Evolutionary conservation across 1,140 invertebrate species (phyloP).

Genomic region (Trinorchestia longiramus): DNA sequence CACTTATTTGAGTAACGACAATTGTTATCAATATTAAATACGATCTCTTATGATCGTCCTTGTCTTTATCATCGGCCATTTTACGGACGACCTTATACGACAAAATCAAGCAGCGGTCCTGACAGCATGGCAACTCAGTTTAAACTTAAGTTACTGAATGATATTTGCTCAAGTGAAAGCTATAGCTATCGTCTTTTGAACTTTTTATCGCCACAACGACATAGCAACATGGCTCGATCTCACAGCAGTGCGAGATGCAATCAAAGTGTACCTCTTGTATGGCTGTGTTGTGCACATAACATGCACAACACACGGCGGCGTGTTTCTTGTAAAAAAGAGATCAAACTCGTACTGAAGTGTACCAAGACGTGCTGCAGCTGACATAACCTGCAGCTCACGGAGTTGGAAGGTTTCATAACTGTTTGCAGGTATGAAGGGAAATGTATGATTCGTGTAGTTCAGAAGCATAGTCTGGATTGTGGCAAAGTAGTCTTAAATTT

Average conservation of each 20-base stretch:
- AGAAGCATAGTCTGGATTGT: no score
- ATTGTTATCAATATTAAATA: neutral
- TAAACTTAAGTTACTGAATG: neutral
- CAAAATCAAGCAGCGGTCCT: neutral
- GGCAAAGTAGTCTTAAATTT: no score
- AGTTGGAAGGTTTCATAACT: no score
- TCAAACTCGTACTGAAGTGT: no score
- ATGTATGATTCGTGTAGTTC: no score
- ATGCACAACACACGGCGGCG: no score
- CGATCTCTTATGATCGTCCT: neutral
- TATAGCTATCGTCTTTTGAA: neutral
- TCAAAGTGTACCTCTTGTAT: neutral
- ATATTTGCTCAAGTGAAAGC: neutral
- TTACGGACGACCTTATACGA: neutral
- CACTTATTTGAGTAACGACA: neutral
- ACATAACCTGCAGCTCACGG: no score
- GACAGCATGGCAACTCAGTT: neutral
- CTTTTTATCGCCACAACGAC: neutral
- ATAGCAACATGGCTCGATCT: neutral
- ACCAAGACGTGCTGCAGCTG: no score
- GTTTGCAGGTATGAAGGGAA: no score
- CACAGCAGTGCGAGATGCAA: neutral
- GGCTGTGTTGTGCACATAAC: no score
- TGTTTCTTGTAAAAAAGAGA: no score
- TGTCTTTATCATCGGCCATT: neutral